Percentiles rank a stretch among this genome's conserved stretches.
Conservation (phyloP, 1,140 invertebrate genomes). For the Agraylea sexmaculata region DNA sequence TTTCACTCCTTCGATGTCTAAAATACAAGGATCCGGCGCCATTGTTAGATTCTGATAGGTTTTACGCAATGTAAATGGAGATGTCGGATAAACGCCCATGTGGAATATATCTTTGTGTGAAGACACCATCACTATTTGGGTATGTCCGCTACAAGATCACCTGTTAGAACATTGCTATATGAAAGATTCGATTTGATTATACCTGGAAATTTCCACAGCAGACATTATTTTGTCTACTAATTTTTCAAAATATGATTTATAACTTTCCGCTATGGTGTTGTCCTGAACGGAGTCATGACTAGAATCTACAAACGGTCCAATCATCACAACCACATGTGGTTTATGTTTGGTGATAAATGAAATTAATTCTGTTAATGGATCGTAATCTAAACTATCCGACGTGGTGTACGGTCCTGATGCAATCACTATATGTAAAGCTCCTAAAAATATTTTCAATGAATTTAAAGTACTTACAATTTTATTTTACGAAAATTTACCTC, state of each 20-base stretch:
- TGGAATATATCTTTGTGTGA: constrained; percentile 67
- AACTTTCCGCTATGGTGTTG: constrained; percentile 47
- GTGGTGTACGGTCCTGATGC: constrained; percentile 75
- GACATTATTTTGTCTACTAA: constrained; percentile 52
- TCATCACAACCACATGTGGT: constrained; percentile 69
- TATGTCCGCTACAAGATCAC: constrained; percentile 42
- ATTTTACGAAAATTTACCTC: constrained; percentile 4
- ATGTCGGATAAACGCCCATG: constrained; percentile 69
- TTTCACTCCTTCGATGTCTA: constrained; percentile 64
- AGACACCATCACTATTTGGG: constrained; percentile 61
- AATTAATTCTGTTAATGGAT: constrained; percentile 70
- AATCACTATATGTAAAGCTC: constrained; percentile 55
- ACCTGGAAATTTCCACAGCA: constrained; percentile 21
- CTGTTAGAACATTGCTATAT: background rate
- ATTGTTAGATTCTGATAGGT: constrained; percentile 47
- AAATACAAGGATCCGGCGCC: constrained; percentile 66
- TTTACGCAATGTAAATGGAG: constrained; percentile 45
- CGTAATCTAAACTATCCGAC: constrained; percentile 61
- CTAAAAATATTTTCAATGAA: constrained; percentile 22
- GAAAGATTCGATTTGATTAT: constrained; percentile 9
- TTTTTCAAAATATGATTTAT: constrained; percentile 57
- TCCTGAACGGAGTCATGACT: constrained; percentile 49
- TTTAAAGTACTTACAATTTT: constrained; percentile 10
- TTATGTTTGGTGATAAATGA: constrained; percentile 51
- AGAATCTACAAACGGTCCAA: constrained; percentile 73